Base-by-base conservation (phyloP, 2,888 invertebrate species). In the Brachypalpus laphriformis region DNA sequence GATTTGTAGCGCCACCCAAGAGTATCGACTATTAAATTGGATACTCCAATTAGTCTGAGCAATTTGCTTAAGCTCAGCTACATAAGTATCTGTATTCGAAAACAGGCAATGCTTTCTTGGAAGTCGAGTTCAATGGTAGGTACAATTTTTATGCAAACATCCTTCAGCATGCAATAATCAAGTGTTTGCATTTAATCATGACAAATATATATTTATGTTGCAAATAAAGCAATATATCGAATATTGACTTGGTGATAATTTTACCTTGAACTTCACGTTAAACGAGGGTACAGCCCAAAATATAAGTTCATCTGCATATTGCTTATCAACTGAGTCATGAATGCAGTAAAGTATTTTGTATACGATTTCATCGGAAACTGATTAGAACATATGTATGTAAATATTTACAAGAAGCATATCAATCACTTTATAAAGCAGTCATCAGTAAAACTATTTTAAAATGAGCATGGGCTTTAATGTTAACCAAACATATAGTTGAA, bases 1-100 rank as follows among this genome's bases (percentile, higher is more conserved):
- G 47, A 68, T 74, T 68, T 74, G 31, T 63, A 37, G 57, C 42
- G 74, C 82, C 68, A 65, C 59, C 47, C 66, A 68, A 40, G 20
- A 68, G n/a, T n/a, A n/a, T n/a, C n/a, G n/a, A n/a, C n/a, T n/a
- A n/a, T n/a, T n/a, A n/a, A n/a, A 22, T 7, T 22, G 25, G 56
- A 54, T 63, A 63, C 18, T 49, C 54, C 72, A 82, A 82, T 82
- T 61, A 72, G 66, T 37, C 57, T 16, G 22, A 37, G 16, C 5
- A 20, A 63, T 8, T 65, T 49, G 9, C 8, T 31, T 18, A 25
- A 25, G 16, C 28, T n/a, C n/a, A n/a, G n/a, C n/a, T n/a, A n/a
- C n/a, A n/a, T n/a, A n/a, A n/a, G n/a, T n/a, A 22, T 11, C 18
- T 25, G 14, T 1, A 16, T n/a, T 28, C 16, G 0, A 28, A 61